These are phyloP conservation scores for Betta splendens DNA, from an alignment of 2,797 vertebrate species.

Conservation along the genomic window DNA sequence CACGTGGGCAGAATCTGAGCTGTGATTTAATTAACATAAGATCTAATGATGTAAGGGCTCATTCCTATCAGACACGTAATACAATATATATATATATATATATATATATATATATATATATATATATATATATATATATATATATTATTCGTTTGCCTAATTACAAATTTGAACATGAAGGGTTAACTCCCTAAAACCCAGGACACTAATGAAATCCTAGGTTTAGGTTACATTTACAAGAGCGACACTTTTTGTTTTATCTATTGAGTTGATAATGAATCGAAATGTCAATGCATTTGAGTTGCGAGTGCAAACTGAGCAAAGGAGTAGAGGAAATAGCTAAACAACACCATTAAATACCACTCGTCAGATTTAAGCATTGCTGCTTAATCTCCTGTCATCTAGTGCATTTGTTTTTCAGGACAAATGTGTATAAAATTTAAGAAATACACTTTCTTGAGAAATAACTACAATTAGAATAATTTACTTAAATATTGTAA, in stretches of 20 bases:
- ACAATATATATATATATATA: background rate
- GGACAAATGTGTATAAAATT: background rate
- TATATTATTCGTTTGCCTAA: background rate
- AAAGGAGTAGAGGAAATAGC: background rate
- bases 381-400: background rate
- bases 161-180: background rate
- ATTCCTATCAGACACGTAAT: background rate
- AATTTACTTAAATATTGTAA: background rate
- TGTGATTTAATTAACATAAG: constrained; percentile 11
- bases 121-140: no score
- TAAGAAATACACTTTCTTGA: background rate
- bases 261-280: background rate
- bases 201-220: background rate
- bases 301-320: background rate
- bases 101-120: background rate
- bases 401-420: background rate
- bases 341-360: background rate
- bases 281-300: background rate
- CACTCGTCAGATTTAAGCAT: background rate
- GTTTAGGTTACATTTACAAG: background rate
- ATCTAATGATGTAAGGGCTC: background rate
- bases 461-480: no score
- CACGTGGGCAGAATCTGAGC: background rate
- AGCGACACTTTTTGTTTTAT: background rate
- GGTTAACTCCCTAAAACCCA: background rate